Percentiles rank a stretch among this genome's conserved stretches.
These are phyloP conservation scores for Deroplatys truncata DNA, from an alignment of 2,888 invertebrate genomes.

Conservation along the genomic window DNA sequence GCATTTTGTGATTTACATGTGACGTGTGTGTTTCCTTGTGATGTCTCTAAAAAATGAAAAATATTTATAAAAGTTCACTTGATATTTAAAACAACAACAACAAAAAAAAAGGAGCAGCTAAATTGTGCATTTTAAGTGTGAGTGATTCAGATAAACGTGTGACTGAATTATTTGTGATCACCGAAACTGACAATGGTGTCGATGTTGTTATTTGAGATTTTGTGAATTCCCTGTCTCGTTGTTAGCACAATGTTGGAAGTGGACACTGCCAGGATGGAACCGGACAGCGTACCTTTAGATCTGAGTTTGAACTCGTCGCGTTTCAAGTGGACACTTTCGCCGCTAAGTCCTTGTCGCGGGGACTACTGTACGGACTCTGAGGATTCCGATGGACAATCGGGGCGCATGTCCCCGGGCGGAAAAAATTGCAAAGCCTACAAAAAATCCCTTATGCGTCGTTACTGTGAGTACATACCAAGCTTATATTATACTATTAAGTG, in stretches of 20 bases:
- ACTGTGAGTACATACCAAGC: slow-evolving; percentile 68
- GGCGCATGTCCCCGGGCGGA: slow-evolving; percentile 46
- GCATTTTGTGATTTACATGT: not conserved
- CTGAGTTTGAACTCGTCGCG: slow-evolving; percentile 55
- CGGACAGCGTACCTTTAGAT: slow-evolving; percentile 60
- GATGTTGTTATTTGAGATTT: not conserved
- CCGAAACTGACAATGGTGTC: not conserved
- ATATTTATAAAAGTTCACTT: not conserved
- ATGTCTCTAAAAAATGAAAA: not conserved
- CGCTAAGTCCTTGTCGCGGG: slow-evolving; percentile 39
- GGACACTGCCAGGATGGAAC: slow-evolving; percentile 6
- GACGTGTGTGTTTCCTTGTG: not conserved
- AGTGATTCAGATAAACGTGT: not conserved
- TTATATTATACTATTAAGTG: not conserved
- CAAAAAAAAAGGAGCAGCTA: not conserved
- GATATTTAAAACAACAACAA: not conserved
- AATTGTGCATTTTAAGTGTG: not conserved
- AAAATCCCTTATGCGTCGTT: slow-evolving; percentile 89
- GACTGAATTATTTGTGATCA: not conserved
- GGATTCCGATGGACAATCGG: slow-evolving; percentile 61
- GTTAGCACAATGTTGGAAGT: slow-evolving; percentile 21
- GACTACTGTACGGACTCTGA: slow-evolving; percentile 78
- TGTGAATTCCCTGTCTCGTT: not conserved
- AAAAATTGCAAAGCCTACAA: slow-evolving; percentile 69
- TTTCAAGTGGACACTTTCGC: slow-evolving; percentile 35